A percentile compares a stretch with the other conserved stretches of the same genome.
These are phyloP conservation scores for Sinhomidia bicolor DNA, from an alignment of 2,888 invertebrate genomes.

Conservation along the genomic window DNA sequence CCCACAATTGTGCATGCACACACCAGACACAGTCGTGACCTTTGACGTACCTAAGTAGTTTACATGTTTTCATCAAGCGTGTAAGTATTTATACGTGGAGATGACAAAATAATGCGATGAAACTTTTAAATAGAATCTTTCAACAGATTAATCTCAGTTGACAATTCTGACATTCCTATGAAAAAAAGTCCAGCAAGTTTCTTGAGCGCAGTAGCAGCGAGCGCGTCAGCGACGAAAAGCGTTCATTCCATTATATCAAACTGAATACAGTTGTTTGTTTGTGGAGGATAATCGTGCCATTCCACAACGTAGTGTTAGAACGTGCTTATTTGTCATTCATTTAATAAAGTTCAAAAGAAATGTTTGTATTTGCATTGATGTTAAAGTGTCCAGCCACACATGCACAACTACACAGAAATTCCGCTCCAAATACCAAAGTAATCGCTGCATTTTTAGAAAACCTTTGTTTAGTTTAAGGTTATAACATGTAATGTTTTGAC, in stretches of 20 bases:
- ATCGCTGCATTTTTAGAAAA: too few relatives aligned
- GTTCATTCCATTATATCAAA: neutral
- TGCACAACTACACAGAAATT: neutral
- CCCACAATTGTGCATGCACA: neutral
- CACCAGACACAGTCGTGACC: conserved; percentile 33
- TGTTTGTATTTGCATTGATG: neutral
- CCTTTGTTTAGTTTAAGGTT: too few relatives aligned
- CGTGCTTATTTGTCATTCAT: neutral
- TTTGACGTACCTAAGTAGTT: conserved; percentile 53
- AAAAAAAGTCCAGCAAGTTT: neutral
- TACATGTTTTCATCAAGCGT: neutral
- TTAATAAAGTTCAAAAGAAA: neutral
- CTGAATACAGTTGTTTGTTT: neutral
- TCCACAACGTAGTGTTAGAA: neutral
- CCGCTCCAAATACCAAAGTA: too few relatives aligned
- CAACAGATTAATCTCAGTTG: neutral
- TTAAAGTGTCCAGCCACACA: too few relatives aligned
- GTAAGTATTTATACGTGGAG: neutral
- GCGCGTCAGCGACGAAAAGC: neutral
- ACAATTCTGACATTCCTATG: neutral
- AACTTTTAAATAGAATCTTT: neutral
- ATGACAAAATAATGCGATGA: neutral
- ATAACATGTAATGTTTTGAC: too few relatives aligned
- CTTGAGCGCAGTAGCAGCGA: neutral
- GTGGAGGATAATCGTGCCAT: conserved; percentile 1